Conservation (phyloP, 2,113 vertebrate genomes). For the Gadus macrocephalus region DNA sequence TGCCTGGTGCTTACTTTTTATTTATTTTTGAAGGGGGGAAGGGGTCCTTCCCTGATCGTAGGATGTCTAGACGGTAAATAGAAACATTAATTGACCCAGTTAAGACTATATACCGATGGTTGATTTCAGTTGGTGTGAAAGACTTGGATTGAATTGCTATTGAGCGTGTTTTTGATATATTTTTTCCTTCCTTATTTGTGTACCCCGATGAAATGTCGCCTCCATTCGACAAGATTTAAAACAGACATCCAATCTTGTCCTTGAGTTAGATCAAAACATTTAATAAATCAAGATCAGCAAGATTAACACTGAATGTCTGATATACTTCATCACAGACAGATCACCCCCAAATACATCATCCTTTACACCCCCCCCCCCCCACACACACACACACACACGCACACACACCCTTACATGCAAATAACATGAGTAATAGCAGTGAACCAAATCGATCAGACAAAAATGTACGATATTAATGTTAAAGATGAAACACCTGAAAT, state of each 20-base stretch:
- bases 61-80: conserved; percentile 56
- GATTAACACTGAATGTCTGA: too few relatives aligned
- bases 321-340: too few relatives aligned
- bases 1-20: too few relatives aligned
- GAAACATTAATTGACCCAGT: conserved; percentile 54
- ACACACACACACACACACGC: too few relatives aligned
- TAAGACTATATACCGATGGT: conserved; percentile 18
- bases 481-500: not conserved
- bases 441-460: not conserved
- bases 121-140: not conserved
- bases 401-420: too few relatives aligned
- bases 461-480: not conserved
- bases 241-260: too few relatives aligned
- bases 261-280: too few relatives aligned
- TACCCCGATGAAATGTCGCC: too few relatives aligned
- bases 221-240: too few relatives aligned
- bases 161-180: conserved; percentile 16
- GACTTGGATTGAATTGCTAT: conserved; percentile 18
- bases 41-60: not conserved
- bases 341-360: too few relatives aligned
- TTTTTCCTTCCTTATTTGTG: not conserved
- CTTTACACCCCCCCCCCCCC: too few relatives aligned
- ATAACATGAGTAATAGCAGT: not conserved
- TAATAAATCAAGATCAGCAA: too few relatives aligned
- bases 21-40: not conserved